Conservation (phyloP, 2,888 invertebrate species). For the Panzeria rudis region DNA sequence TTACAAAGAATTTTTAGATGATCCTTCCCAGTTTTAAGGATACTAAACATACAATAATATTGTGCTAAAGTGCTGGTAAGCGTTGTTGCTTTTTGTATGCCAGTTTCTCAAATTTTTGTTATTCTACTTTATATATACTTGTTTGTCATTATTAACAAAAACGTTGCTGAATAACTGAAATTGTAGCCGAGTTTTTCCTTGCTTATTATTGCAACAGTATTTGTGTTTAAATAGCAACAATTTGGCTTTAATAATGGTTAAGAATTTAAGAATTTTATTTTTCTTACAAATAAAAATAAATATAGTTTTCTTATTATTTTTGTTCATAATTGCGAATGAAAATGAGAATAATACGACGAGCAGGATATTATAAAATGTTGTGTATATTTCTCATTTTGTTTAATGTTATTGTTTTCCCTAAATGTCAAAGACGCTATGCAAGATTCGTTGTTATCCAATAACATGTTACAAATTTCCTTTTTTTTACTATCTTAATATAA, state of each 20-base stretch:
- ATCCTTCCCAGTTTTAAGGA: constrained; percentile 23
- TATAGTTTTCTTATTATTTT: not conserved
- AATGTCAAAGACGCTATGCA: not conserved
- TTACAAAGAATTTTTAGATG: constrained; percentile 27
- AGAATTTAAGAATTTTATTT: constrained; percentile 26
- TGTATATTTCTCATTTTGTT: not conserved
- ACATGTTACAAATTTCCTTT: not conserved
- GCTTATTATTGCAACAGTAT: constrained; percentile 35
- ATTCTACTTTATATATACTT: constrained; percentile 2
- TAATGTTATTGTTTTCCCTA: not conserved
- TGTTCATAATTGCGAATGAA: not conserved
- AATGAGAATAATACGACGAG: not conserved
- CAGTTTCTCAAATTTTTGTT: constrained; percentile 29
- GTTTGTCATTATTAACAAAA: constrained; percentile 30
- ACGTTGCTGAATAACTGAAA: constrained; percentile 19
- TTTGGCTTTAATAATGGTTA: constrained; percentile 19
- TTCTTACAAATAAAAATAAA: not conserved
- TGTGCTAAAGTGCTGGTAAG: constrained; percentile 18
- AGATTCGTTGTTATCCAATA: not conserved
- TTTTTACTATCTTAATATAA: too few species aligned
- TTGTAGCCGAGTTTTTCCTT: constrained; percentile 3
- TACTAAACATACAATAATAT: constrained; percentile 18
- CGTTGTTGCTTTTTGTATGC: constrained; percentile 32
- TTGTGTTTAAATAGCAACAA: constrained; percentile 39
- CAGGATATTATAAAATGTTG: not conserved